Evolutionary conservation across 37 sponge, comb jelly and placozoan species (phyloP).

Genomic region (Eunapius fragilis): DNA sequence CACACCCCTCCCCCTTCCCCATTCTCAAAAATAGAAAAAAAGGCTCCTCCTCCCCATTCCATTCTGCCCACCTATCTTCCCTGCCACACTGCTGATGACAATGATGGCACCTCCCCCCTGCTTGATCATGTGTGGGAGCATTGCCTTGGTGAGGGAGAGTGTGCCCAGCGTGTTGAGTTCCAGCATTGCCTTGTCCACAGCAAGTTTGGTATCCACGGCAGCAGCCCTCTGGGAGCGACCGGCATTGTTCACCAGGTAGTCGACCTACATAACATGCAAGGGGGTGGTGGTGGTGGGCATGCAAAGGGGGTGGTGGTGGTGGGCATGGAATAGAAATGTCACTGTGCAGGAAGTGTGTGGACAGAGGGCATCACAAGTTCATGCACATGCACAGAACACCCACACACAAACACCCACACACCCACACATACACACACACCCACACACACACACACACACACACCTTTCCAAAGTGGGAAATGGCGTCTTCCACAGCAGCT

Average conservation of each 20-base stretch:
- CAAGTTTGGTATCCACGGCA: slow-evolving; percentile 78
- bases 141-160: slow-evolving; percentile 87
- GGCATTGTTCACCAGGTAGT: slow-evolving; percentile 92
- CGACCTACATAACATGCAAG: slow-evolving; percentile 53
- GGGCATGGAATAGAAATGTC: background rate
- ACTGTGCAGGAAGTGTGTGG: too few species aligned
- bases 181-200: slow-evolving; percentile 69
- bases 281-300: background rate
- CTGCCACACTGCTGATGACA: slow-evolving; percentile 86
- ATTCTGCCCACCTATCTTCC: slow-evolving; percentile 83
- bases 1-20: background rate
- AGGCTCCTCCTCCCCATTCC: too few species aligned
- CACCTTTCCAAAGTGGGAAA: slow-evolving; percentile 62
- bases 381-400: background rate
- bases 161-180: slow-evolving; percentile 85
- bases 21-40: too few species aligned
- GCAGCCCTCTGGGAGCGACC: slow-evolving; percentile 84
- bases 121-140: slow-evolving; percentile 83
- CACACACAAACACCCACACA: slow-evolving; percentile 2
- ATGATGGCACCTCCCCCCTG: slow-evolving; percentile 67
- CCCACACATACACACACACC: slow-evolving; percentile 10
- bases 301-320: background rate
- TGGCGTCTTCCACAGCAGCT: slow-evolving; percentile 24
- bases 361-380: background rate
- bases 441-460: slow-evolving; percentile 1